Conservation (phyloP, 2,888 invertebrate genomes). For the Pseudanteris insignis region DNA sequence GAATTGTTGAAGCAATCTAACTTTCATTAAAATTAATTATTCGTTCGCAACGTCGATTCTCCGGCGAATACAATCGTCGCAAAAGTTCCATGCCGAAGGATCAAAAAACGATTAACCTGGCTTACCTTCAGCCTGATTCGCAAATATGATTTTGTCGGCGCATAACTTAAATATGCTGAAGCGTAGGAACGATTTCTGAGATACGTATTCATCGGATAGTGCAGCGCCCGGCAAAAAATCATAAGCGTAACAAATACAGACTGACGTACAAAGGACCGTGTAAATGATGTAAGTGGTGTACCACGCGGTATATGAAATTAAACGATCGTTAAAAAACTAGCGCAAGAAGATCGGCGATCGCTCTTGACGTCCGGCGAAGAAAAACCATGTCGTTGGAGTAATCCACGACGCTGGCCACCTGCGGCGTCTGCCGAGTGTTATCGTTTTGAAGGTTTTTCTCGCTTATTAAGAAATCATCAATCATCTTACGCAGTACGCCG, state of each 20-base stretch:
- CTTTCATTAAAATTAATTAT: too few relatives aligned
- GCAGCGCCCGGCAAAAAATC: constrained; percentile 24
- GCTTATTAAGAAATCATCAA: constrained; percentile 64
- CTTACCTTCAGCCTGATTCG: too few relatives aligned
- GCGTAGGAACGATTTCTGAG: too few relatives aligned
- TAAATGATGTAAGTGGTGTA: constrained; percentile 33
- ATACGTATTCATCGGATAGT: too few relatives aligned
- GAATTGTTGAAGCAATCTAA: too few relatives aligned
- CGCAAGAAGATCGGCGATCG: constrained; percentile 33
- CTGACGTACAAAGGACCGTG: constrained; percentile 33
- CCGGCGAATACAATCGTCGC: too few relatives aligned
- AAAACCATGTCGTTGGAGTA: constrained; percentile 51
- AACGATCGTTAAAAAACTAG: constrained; percentile 18
- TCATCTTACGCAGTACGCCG: constrained; percentile 55
- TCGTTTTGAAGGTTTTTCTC: constrained; percentile 63
- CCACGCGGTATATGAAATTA: too few relatives aligned
- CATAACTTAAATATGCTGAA: too few relatives aligned
- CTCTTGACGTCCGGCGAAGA: constrained; percentile 37
- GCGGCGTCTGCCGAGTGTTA: constrained; percentile 50
- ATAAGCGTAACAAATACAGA: constrained; percentile 35
- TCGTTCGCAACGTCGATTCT: too few relatives aligned
- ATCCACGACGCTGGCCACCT: constrained; percentile 47
- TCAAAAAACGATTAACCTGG: too few relatives aligned
- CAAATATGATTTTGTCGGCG: too few relatives aligned
- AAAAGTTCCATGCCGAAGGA: too few relatives aligned